A percentile compares a stretch with the other conserved stretches of the same genome.
Conservation (phyloP, 2,888 invertebrate species). For the Troilus luridus region DNA sequence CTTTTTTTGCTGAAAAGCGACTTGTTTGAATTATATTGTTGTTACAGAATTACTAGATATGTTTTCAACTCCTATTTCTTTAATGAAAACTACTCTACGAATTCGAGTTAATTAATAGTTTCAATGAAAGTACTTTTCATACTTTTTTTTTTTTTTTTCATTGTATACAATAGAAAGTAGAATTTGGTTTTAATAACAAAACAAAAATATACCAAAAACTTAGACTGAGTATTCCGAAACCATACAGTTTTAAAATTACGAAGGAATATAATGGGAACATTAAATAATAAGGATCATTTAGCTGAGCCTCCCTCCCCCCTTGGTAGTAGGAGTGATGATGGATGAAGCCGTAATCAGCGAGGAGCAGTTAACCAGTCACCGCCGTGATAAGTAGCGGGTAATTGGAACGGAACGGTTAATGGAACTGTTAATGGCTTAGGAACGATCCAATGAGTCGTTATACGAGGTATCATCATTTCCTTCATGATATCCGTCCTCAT, state of each 20-base stretch:
- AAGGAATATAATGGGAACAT: not conserved
- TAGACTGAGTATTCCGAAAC: not conserved
- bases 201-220: no score
- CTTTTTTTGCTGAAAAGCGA: no score
- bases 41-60: no score
- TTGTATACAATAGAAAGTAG: no score
- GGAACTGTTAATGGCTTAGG: conserved; percentile 1
- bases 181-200: no score
- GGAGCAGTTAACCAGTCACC: conserved; percentile 10
- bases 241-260: not conserved
- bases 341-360: conserved; percentile 15
- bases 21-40: no score
- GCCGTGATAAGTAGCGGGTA: conserved; percentile 17
- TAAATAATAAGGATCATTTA: conserved; percentile 27
- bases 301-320: not conserved
- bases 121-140: no score
- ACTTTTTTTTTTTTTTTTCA: no score
- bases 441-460: not conserved
- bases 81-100: no score
- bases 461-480: not conserved
- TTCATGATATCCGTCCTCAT: not conserved
- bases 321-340: not conserved
- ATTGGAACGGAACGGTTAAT: conserved; percentile 6
- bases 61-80: no score
- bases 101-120: no score